phyloP scores from a whole-genome alignment of 2,797 vertebrate species.

The Amniataba percoides region DNA sequence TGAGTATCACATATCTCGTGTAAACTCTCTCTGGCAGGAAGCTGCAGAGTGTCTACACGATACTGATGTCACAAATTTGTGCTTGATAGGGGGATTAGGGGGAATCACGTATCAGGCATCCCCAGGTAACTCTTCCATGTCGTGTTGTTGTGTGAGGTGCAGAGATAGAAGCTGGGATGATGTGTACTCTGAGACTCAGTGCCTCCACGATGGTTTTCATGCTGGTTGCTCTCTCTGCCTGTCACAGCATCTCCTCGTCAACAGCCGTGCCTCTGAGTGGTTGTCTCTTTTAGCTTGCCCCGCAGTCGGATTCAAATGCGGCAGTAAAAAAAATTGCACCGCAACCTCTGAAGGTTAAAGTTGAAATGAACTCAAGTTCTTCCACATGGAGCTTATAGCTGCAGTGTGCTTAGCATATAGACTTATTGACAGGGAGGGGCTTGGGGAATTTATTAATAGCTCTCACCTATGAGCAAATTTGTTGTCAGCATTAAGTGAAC shows the following conservation, averaged over 20 bases:
- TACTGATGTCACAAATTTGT: conserved; percentile 31
- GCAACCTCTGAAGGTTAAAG: conserved; percentile 23
- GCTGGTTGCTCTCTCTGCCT: conserved; percentile 37
- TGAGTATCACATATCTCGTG: conserved; percentile 11
- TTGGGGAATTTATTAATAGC: conserved; percentile 38
- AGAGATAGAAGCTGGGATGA: conserved; percentile 49
- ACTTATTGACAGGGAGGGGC: conserved; percentile 22
- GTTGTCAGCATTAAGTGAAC: conserved; percentile 9
- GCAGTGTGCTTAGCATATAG: conserved; percentile 8
- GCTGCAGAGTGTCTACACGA: conserved; percentile 19
- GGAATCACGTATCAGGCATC: conserved; percentile 36
- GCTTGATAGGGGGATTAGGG: conserved; percentile 40
- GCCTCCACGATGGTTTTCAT: conserved; percentile 51
- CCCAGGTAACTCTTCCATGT: conserved; percentile 40
- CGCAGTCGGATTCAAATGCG: conserved; percentile 35
- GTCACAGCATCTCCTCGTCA: conserved; percentile 57
- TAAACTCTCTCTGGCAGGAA: conserved; percentile 34
- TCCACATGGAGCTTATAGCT: background rate
- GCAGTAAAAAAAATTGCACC: conserved; percentile 16
- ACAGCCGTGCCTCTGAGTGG: conserved; percentile 25
- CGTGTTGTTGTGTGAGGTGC: conserved; percentile 29
- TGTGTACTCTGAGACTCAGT: conserved; percentile 41
- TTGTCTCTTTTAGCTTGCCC: conserved; percentile 32
- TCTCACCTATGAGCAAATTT: conserved; percentile 34
- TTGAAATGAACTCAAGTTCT: conserved; percentile 19